A percentile compares a stretch with the other conserved stretches of the same genome.
Conservation (phyloP, 1,140 invertebrate species). For the Marisa cornuarietis region DNA sequence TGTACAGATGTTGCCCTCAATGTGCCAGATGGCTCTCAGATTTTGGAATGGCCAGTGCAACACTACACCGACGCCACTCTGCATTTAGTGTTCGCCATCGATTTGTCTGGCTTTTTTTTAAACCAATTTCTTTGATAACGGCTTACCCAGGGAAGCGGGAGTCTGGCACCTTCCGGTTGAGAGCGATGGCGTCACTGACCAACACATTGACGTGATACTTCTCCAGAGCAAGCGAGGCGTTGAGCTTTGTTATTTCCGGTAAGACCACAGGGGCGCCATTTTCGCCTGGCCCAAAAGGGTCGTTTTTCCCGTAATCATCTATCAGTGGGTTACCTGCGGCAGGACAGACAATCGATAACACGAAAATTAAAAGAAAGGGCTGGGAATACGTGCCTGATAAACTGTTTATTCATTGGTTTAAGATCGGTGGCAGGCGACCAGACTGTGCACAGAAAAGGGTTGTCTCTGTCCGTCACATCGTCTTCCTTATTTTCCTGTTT, state of each 20-base stretch:
- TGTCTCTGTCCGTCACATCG: neutral
- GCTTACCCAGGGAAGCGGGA: slow-evolving; percentile 46
- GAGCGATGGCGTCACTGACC: slow-evolving; percentile 46
- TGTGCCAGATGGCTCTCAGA: too few species aligned
- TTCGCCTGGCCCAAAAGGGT: slow-evolving; percentile 38
- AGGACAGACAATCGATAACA: neutral
- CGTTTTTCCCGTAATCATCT: slow-evolving; percentile 42
- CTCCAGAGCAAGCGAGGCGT: slow-evolving; percentile 23
- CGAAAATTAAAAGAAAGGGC: neutral
- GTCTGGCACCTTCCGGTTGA: slow-evolving; percentile 50
- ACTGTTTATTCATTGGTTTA: too few species aligned
- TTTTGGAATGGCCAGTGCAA: too few species aligned
- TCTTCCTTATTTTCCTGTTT: neutral
- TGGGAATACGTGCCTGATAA: neutral
- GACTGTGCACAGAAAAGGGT: too few species aligned
- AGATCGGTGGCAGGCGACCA: too few species aligned
- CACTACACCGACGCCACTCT: too few species aligned
- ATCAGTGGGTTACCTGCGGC: slow-evolving; percentile 40
- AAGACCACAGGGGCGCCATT: slow-evolving; percentile 41
- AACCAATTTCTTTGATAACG: too few species aligned
- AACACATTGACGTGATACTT: slow-evolving; percentile 41
- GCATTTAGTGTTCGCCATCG: too few species aligned
- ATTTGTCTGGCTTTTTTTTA: too few species aligned
- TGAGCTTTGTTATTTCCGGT: slow-evolving; percentile 28
- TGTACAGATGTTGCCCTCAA: too few species aligned